These are phyloP conservation scores for Euphydryas editha DNA, from an alignment of 2,888 invertebrate species.

Conservation along the genomic window DNA sequence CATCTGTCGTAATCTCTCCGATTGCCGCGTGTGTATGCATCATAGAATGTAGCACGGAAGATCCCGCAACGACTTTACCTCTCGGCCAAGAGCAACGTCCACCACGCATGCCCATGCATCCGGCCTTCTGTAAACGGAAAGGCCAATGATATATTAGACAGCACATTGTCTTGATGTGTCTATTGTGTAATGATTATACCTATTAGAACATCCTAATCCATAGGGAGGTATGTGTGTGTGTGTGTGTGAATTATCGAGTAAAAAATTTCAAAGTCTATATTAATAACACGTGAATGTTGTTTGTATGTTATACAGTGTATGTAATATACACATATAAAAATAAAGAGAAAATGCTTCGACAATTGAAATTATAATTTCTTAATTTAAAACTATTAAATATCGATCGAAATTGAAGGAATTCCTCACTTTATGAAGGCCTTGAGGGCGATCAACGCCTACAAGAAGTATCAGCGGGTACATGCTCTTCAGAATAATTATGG, in stretches of 20 bases:
- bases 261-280: conserved; percentile 19
- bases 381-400: conserved; percentile 1
- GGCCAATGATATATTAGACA: conserved; percentile 25
- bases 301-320: neutral
- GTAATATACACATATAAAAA: neutral
- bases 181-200: conserved; percentile 28
- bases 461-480: neutral
- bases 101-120: conserved; percentile 89
- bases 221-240: conserved; percentile 6
- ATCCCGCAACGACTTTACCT: conserved; percentile 92
- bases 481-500: neutral
- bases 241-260: neutral
- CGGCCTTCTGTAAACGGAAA: conserved; percentile 62
- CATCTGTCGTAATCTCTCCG: conserved; percentile 91
- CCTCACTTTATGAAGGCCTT: neutral
- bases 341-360: no score
- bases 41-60: conserved; percentile 92
- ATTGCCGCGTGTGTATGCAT: conserved; percentile 90
- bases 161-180: conserved; percentile 24
- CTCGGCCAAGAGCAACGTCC: conserved; percentile 92
- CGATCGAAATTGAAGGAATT: neutral
- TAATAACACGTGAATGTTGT: neutral
- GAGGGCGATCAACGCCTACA: neutral
- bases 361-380: neutral
- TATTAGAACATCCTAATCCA: conserved; percentile 20